Evolutionary conservation across 2,888 invertebrate species (phyloP).

Genomic region (Vannuccia rotundouncinata): DNA sequence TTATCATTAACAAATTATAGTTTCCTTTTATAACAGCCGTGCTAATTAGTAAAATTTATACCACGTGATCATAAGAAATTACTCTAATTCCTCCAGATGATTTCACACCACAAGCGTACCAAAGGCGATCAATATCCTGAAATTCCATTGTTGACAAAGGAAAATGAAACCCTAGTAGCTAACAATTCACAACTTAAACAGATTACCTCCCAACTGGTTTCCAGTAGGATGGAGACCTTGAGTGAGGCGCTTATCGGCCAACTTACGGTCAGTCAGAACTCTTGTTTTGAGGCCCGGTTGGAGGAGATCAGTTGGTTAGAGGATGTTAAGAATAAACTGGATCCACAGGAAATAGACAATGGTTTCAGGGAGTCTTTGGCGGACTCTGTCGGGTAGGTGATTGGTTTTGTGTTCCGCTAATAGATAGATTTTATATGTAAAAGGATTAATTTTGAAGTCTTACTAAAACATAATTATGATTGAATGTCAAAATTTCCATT

Average conservation of each 20-base stretch:
- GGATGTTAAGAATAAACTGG: background rate
- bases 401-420: too few relatives aligned
- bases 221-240: background rate
- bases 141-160: background rate
- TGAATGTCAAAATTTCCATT: too few relatives aligned
- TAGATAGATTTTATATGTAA: too few relatives aligned
- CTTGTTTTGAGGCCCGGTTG: background rate
- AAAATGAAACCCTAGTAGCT: background rate
- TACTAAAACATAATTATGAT: too few relatives aligned
- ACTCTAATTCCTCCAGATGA: background rate
- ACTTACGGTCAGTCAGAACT: background rate
- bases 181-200: background rate
- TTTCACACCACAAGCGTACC: background rate
- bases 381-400: background rate
- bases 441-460: too few relatives aligned
- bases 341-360: background rate
- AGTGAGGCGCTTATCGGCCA: background rate
- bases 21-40: too few relatives aligned
- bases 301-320: conserved; percentile 10
- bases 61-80: background rate
- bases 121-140: background rate
- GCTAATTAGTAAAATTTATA: background rate
- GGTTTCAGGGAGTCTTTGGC: background rate
- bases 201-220: background rate
- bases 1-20: too few relatives aligned